phyloP scores from a whole-genome alignment of 2,797 vertebrate genomes.

The Xenops minutus region DNA sequence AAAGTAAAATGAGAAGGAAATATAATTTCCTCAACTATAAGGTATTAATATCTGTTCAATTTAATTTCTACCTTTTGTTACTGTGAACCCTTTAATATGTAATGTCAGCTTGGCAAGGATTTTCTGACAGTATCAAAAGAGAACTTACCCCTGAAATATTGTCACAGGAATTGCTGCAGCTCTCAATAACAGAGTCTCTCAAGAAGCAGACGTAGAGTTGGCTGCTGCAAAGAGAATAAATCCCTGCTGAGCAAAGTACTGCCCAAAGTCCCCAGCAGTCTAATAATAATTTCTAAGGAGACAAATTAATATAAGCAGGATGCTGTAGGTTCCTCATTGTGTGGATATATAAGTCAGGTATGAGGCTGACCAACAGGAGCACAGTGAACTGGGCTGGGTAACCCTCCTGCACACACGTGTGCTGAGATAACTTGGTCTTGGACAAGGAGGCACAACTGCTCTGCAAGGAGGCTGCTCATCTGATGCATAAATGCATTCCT shows the following conservation, averaged over 20 bases:
- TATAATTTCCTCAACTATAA: slow-evolving; percentile 70
- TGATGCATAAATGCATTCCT: background rate
- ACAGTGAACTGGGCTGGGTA: background rate
- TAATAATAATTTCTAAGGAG: background rate
- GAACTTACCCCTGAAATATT: slow-evolving; percentile 59
- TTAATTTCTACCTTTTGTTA: slow-evolving; percentile 71
- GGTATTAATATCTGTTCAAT: slow-evolving; percentile 78
- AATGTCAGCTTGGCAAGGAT: slow-evolving; percentile 70
- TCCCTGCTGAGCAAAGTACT: background rate
- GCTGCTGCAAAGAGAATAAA: slow-evolving; percentile 52
- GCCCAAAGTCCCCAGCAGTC: background rate
- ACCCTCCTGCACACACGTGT: background rate
- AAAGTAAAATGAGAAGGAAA: slow-evolving; percentile 66
- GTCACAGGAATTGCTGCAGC: slow-evolving; percentile 56
- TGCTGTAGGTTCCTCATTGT: background rate
- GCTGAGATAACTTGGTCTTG: background rate
- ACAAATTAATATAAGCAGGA: background rate
- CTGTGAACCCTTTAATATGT: slow-evolving; percentile 53
- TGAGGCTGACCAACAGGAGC: background rate
- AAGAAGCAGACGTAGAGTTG: slow-evolving; percentile 21
- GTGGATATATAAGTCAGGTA: background rate
- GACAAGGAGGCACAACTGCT: background rate
- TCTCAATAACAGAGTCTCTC: background rate
- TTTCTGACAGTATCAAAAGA: slow-evolving; percentile 63
- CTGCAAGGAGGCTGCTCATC: background rate